A percentile compares a stretch with the other conserved stretches of the same genome.
phyloP scores from a whole-genome alignment of 2,113 vertebrate species.

The Phaetusa simplex region DNA sequence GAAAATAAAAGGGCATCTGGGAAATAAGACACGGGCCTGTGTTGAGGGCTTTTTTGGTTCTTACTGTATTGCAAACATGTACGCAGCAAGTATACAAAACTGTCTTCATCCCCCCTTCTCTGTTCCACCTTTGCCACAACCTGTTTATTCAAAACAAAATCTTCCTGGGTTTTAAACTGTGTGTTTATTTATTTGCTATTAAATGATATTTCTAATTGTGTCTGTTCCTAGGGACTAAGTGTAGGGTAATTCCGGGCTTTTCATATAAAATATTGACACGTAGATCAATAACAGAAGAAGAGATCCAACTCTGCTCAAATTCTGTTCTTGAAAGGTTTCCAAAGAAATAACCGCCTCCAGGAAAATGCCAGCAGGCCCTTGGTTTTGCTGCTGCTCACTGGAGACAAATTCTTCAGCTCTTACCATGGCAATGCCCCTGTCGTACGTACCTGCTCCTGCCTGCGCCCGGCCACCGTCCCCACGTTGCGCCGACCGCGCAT shows the following conservation, averaged over 20 bases:
- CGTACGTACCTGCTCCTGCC: background rate
- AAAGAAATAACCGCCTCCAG: background rate
- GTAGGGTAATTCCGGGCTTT: background rate
- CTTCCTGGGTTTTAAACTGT: background rate
- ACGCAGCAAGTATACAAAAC: background rate
- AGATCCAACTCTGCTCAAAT: background rate
- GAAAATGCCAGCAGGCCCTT: background rate
- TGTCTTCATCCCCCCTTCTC: background rate
- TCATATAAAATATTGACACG: background rate
- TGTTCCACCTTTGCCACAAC: background rate
- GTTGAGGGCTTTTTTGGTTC: background rate
- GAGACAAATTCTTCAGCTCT: background rate
- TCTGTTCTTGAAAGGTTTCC: background rate
- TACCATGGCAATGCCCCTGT: background rate
- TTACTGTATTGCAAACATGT: background rate
- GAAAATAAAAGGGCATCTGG: slow-evolving; percentile 49
- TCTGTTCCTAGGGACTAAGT: background rate
- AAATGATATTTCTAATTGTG: background rate
- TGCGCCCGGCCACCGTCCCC: background rate
- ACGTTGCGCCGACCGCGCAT: background rate
- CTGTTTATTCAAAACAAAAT: background rate
- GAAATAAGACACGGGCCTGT: slow-evolving; percentile 8
- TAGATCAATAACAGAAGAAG: background rate
- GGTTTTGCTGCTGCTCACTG: background rate
- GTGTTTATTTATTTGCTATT: background rate